phyloP scores from a whole-genome alignment of 2,888 invertebrate genomes.

The Drosophila acutilabella region DNA sequence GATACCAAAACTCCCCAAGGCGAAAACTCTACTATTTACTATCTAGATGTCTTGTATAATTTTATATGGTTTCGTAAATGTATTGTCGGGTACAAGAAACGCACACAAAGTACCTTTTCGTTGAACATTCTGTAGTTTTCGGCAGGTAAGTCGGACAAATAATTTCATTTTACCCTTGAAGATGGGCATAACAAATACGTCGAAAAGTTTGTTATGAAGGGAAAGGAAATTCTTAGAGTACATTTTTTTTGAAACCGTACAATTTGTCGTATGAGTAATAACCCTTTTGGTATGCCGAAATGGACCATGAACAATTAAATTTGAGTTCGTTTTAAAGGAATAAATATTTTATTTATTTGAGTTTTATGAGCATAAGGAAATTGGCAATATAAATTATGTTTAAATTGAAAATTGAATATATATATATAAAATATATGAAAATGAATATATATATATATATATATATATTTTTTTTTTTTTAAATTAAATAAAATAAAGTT shows the following conservation, averaged over 20 bases:
- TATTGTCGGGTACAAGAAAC: constrained; percentile 45
- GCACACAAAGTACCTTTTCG: constrained; percentile 32
- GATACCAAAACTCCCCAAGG: constrained; percentile 3
- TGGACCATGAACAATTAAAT: too few relatives aligned
- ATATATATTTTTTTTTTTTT: too few relatives aligned
- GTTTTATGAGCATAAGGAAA: too few relatives aligned
- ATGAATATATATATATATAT: too few relatives aligned
- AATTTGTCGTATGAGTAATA: neutral
- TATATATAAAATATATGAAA: too few relatives aligned
- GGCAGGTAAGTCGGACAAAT: constrained; percentile 59
- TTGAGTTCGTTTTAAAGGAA: too few relatives aligned
- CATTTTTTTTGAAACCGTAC: neutral
- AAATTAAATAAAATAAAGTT: too few relatives aligned
- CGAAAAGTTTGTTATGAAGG: constrained; percentile 8
- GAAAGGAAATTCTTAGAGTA: neutral
- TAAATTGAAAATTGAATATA: too few relatives aligned
- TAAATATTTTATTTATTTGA: neutral
- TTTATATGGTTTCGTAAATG: constrained; percentile 71
- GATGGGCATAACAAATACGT: constrained; percentile 35
- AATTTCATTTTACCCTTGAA: constrained; percentile 64
- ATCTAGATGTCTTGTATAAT: constrained; percentile 58
- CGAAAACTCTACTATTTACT: constrained; percentile 27
- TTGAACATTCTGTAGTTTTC: constrained; percentile 72
- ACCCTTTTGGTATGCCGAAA: neutral
- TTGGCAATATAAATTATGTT: too few relatives aligned